Percentiles rank a stretch among this genome's conserved stretches.
phyloP scores from a whole-genome alignment of 2,797 vertebrate species.

The Syndactyla subalaris region DNA sequence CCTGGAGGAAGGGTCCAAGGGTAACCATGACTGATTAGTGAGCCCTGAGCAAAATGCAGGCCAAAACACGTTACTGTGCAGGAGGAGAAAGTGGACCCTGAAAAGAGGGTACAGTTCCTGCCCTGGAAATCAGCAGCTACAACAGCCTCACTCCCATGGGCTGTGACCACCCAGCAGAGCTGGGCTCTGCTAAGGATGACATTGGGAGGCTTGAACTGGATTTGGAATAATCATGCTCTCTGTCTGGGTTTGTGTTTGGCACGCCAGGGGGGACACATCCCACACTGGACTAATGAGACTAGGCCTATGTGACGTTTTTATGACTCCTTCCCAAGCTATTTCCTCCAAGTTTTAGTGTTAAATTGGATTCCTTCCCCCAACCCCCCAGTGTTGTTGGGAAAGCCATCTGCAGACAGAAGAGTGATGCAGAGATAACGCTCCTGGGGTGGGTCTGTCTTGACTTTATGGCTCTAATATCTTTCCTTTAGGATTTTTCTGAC shows the following conservation, averaged over 20 bases:
- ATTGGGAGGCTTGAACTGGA: background rate
- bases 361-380: background rate
- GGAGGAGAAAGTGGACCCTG: background rate
- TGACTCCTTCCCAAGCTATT: constrained; percentile 42
- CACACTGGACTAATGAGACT: constrained; percentile 13
- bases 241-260: accelerated
- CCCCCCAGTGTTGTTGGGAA: background rate
- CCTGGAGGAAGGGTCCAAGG: constrained; percentile 8
- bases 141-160: background rate
- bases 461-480: background rate
- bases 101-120: background rate
- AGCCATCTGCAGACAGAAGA: background rate
- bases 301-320: constrained; percentile 1
- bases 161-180: background rate
- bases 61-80: accelerated
- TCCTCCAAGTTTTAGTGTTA: constrained; percentile 35
- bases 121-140: background rate
- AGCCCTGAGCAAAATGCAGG: background rate
- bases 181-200: background rate
- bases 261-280: accelerated
- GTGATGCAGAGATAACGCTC: background rate
- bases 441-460: background rate
- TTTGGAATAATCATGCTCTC: background rate
- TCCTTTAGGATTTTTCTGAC: background rate
- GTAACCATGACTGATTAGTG: background rate